A percentile compares a stretch with the other conserved stretches of the same genome.
Evolutionary conservation across 2,797 vertebrate genomes (phyloP).

Genomic region (Schizopygopsis pylzovi): DNA sequence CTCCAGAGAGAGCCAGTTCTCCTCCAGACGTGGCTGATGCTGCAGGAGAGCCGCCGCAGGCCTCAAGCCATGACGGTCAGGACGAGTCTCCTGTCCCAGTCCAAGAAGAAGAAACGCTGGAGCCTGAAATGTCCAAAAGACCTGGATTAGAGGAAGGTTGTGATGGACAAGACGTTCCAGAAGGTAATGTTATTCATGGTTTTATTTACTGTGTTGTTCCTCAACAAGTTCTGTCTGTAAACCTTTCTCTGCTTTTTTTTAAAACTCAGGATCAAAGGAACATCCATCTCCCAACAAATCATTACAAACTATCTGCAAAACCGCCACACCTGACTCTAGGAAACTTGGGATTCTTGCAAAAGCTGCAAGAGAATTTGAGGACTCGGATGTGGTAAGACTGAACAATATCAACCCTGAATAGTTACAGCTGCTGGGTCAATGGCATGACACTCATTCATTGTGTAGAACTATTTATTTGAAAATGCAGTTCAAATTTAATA

Average conservation of each 20-base stretch:
- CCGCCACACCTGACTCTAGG: constrained; percentile 55
- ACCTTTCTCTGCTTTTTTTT: background rate
- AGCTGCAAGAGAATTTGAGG: constrained; percentile 78
- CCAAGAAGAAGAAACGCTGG: constrained; percentile 8
- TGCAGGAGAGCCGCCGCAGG: background rate
- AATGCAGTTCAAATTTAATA: background rate
- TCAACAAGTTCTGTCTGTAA: background rate
- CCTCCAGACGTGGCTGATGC: background rate
- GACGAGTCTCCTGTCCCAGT: background rate
- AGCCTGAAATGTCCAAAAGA: constrained; percentile 61
- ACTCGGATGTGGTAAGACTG: constrained; percentile 69
- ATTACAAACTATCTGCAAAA: constrained; percentile 1
- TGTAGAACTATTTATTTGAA: background rate
- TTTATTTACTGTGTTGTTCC: background rate
- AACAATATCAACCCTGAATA: background rate
- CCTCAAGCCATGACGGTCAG: background rate
- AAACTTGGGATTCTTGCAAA: constrained; percentile 73
- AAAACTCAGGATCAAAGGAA: constrained; percentile 35
- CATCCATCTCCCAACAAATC: background rate
- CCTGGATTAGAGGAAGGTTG: constrained; percentile 34
- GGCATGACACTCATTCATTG: background rate
- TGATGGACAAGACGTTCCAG: constrained; percentile 9
- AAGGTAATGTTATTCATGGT: background rate
- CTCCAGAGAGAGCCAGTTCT: constrained; percentile 17
- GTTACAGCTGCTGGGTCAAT: background rate